Evolutionary conservation across 2,113 vertebrate species (phyloP).

Genomic region (Mandrillus leucophaeus): DNA sequence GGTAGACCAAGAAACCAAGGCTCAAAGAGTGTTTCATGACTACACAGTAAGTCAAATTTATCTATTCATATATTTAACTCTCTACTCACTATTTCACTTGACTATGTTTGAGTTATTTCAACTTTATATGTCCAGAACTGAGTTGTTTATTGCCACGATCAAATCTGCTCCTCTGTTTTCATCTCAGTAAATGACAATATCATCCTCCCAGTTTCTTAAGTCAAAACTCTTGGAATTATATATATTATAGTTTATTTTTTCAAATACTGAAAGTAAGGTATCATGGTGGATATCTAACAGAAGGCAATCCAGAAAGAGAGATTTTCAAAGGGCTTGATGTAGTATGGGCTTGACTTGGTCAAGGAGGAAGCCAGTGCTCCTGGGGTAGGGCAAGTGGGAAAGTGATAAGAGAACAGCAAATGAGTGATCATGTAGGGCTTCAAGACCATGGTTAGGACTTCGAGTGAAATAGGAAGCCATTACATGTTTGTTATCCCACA

Average conservation of each 20-base stretch:
- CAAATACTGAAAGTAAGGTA: background rate
- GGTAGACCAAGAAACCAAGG: background rate
- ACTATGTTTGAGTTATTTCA: background rate
- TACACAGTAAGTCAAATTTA: background rate
- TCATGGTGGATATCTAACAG: background rate
- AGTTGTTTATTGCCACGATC: background rate
- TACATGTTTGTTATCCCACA: background rate
- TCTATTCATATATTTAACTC: background rate
- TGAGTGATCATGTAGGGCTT: background rate
- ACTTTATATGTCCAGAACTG: background rate
- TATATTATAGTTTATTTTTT: background rate
- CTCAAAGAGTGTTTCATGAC: background rate
- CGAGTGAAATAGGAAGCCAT: background rate
- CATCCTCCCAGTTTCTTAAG: background rate
- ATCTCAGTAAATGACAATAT: background rate
- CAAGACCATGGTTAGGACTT: background rate
- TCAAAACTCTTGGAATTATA: background rate
- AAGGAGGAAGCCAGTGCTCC: background rate
- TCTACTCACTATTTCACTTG: background rate
- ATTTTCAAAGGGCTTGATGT: background rate
- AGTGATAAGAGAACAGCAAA: background rate
- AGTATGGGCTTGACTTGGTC: background rate
- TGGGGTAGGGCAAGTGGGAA: background rate
- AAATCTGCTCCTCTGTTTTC: background rate
- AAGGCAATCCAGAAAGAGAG: background rate